These are phyloP conservation scores for Caradrina kadenii DNA, from an alignment of 2,888 invertebrate genomes.

Conservation along the genomic window DNA sequence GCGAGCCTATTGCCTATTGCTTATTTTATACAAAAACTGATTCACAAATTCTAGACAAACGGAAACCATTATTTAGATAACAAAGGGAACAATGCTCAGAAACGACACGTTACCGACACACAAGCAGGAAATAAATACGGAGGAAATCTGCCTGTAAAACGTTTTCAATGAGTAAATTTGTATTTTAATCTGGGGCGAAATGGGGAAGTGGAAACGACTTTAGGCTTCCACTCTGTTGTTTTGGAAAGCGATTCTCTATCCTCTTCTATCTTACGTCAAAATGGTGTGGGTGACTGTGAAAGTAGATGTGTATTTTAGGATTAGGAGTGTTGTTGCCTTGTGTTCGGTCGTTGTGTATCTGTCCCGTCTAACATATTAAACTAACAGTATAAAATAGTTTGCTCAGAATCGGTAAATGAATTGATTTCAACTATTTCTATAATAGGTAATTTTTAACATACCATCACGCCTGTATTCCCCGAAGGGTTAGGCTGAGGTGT, in stretches of 20 bases:
- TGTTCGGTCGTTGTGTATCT: constrained; percentile 57
- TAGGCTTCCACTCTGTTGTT: constrained; percentile 60
- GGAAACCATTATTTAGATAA: constrained; percentile 28
- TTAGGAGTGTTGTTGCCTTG: constrained; percentile 62
- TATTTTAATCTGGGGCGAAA: constrained; percentile 79
- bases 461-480: too few species aligned
- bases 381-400: too few species aligned
- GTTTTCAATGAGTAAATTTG: constrained; percentile 85
- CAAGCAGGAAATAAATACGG: constrained; percentile 72
- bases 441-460: too few species aligned
- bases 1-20: too few species aligned
- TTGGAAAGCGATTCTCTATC: constrained; percentile 26
- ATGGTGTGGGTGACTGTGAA: constrained; percentile 31
- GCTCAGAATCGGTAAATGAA: too few species aligned
- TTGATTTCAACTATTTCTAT: too few species aligned
- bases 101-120: constrained; percentile 41
- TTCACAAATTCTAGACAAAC: constrained; percentile 25
- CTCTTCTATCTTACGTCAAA: constrained; percentile 11
- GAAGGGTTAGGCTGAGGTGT: too few species aligned
- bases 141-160: constrained; percentile 80
- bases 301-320: constrained; percentile 41
- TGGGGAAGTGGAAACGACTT: constrained; percentile 62
- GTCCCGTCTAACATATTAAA: constrained; percentile 9
- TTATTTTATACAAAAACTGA: neutral
- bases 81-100: constrained; percentile 33